Percentiles rank a stretch among this genome's conserved stretches.
These are phyloP conservation scores for Catharus fuscescens DNA, from an alignment of 2,113 vertebrate genomes.

Conservation along the genomic window DNA sequence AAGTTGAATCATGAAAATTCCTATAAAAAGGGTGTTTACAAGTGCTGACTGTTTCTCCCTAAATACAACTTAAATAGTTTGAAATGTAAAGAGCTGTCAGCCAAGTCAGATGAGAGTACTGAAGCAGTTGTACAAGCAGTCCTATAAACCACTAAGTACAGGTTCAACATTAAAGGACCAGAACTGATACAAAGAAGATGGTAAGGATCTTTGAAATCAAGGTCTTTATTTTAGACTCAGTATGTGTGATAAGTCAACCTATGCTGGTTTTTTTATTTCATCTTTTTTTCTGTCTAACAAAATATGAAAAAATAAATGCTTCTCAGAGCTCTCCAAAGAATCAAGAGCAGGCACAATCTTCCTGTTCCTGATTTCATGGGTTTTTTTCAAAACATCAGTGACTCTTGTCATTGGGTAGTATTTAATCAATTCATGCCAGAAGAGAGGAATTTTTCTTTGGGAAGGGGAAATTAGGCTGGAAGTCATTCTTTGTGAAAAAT, in stretches of 20 bases:
- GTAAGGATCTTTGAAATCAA: neutral
- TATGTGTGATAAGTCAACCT: neutral
- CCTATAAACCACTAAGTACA: neutral
- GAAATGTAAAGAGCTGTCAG: neutral
- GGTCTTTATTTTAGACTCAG: neutral
- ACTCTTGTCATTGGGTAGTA: neutral
- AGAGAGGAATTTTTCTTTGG: neutral
- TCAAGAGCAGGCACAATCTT: neutral
- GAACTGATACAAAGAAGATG: neutral
- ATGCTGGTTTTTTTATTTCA: neutral
- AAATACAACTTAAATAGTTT: neutral
- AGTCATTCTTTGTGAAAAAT: neutral
- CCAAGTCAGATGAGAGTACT: neutral
- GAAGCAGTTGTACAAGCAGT: neutral
- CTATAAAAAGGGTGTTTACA: neutral
- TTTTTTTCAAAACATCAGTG: neutral
- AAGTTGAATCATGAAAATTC: neutral
- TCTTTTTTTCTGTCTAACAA: neutral
- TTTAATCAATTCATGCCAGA: neutral
- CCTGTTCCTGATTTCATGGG: neutral
- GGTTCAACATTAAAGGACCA: neutral
- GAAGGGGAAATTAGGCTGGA: neutral
- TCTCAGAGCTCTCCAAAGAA: neutral
- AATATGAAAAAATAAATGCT: rapidly evolving
- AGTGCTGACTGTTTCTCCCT: neutral